Percentiles rank a stretch among this genome's conserved stretches.
phyloP scores from a whole-genome alignment of 2,113 vertebrate genomes.

The Phalacrocorax aristotelis region DNA sequence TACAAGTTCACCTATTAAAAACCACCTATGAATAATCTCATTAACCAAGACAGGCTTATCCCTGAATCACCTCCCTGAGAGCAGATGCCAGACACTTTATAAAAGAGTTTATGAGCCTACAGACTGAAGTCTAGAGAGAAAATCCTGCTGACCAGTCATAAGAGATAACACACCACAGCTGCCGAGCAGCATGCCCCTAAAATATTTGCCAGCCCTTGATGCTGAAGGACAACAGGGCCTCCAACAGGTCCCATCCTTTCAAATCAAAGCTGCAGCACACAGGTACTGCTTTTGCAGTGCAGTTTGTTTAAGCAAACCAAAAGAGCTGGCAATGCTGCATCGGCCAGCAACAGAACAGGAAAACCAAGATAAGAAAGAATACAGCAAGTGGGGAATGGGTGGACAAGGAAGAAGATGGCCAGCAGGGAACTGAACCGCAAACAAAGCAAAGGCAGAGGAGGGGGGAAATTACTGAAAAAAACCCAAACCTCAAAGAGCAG shows the following conservation, averaged over 20 bases:
- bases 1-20: conserved; percentile 1
- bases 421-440: background rate
- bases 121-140: conserved; percentile 3
- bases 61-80: background rate
- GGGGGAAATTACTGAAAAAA: background rate
- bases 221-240: background rate
- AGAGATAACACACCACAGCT: background rate
- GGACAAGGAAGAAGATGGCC: background rate
- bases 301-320: background rate
- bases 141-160: conserved; percentile 31
- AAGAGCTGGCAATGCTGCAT: background rate
- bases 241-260: background rate
- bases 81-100: conserved; percentile 7
- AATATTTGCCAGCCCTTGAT: background rate
- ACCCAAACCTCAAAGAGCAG: background rate
- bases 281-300: background rate
- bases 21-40: background rate
- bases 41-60: background rate
- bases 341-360: background rate
- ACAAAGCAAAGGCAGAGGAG: background rate
- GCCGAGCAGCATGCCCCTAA: conserved; percentile 13
- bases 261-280: background rate
- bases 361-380: background rate
- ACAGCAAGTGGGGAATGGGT: background rate
- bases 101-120: conserved; percentile 3